Evolutionary conservation across 23 tunicate species (phyloP).

Genomic region (Pegea sp.): DNA sequence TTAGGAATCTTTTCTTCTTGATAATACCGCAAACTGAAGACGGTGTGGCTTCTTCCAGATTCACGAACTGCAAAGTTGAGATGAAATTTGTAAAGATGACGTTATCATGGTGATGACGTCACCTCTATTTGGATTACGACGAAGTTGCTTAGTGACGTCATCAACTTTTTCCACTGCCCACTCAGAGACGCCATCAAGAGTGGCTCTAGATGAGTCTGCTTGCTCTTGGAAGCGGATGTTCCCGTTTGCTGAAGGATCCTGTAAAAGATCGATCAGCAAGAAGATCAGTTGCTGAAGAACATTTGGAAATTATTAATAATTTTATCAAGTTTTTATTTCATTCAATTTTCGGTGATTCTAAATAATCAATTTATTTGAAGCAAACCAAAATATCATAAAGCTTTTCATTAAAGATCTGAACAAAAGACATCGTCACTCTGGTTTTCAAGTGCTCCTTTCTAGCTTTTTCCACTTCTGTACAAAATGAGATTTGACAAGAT

Average conservation of each 20-base stretch:
- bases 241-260: slow-evolving; percentile 89
- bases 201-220: slow-evolving; percentile 8
- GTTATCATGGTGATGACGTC: too few relatives aligned
- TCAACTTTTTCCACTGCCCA: slow-evolving; percentile 26
- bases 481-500: background rate
- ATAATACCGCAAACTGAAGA: slow-evolving; percentile 27
- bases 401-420: slow-evolving; percentile 85
- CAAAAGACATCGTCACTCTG: slow-evolving; percentile 39
- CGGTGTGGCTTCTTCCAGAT: slow-evolving; percentile 81
- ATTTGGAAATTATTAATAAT: background rate
- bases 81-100: too few relatives aligned
- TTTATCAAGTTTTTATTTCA: background rate
- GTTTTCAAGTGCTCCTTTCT: slow-evolving; percentile 2
- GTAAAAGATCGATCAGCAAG: background rate
- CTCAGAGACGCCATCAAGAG: slow-evolving; percentile 59
- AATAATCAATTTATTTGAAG: background rate
- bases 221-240: slow-evolving; percentile 35
- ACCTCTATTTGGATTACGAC: slow-evolving; percentile 85
- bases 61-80: slow-evolving; percentile 71
- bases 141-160: slow-evolving; percentile 78
- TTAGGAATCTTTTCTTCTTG: slow-evolving; percentile 22
- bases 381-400: slow-evolving; percentile 80
- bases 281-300: background rate
- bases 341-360: background rate
- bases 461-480: slow-evolving; percentile 11